Percentiles rank a stretch among this genome's conserved stretches.
phyloP scores from a whole-genome alignment of 2,797 vertebrate genomes.

The Sebastes nivosus region DNA sequence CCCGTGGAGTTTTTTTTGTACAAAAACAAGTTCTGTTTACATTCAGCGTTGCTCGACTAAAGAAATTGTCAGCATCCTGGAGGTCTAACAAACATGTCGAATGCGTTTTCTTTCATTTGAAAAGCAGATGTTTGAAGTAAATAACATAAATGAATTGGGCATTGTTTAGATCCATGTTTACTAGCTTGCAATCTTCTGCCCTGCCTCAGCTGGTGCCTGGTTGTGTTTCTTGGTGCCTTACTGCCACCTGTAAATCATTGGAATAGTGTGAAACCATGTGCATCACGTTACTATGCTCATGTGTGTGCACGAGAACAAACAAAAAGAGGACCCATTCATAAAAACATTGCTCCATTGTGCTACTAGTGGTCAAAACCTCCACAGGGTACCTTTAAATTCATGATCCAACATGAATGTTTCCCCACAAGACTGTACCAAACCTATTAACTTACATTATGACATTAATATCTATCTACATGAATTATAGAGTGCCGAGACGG shows the following conservation, averaged over 20 bases:
- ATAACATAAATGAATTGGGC: neutral
- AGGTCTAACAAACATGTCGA: neutral
- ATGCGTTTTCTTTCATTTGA: neutral
- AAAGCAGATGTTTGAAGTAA: neutral
- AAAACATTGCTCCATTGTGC: neutral
- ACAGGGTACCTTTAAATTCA: neutral
- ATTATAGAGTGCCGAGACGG: neutral
- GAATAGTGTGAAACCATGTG: neutral
- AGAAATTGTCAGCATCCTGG: neutral
- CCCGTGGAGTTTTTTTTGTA: neutral
- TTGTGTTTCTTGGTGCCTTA: neutral
- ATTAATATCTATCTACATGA: neutral
- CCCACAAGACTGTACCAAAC: neutral
- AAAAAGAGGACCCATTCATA: neutral
- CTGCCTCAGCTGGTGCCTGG: too few relatives aligned
- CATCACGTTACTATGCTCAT: neutral
- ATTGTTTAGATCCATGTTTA: neutral
- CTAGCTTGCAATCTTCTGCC: neutral
- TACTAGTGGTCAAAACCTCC: neutral
- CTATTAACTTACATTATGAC: neutral
- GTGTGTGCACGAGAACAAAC: neutral
- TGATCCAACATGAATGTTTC: neutral
- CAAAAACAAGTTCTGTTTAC: neutral
- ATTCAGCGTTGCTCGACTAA: neutral
- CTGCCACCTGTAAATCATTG: neutral